A percentile compares a stretch with the other conserved stretches of the same genome.
Evolutionary conservation across 2,888 invertebrate species (phyloP).

Genomic region (Eumacrocentrus americanus): DNA sequence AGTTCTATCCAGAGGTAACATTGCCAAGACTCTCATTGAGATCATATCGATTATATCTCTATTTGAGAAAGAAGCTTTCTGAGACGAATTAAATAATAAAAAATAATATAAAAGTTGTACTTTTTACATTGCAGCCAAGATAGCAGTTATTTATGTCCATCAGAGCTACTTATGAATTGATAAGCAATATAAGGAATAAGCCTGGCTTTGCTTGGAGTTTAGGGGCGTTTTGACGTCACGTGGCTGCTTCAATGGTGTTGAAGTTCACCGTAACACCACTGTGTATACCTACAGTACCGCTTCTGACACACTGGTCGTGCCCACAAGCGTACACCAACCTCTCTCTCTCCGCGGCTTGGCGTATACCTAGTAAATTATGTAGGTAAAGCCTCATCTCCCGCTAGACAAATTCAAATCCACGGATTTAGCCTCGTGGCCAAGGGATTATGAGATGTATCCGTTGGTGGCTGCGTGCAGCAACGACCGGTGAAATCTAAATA

Average conservation of each 20-base stretch:
- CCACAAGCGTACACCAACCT: slow-evolving; percentile 9
- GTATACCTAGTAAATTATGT: slow-evolving; percentile 42
- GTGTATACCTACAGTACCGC: neutral
- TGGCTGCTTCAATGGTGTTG: neutral
- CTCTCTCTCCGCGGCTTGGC: slow-evolving; percentile 20
- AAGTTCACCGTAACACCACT: neutral
- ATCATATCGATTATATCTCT: no score
- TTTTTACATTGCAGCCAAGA: no score
- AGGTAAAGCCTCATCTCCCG: slow-evolving; percentile 40
- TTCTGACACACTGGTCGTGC: no score
- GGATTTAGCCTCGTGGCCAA: slow-evolving; percentile 42
- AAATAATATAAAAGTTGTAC: no score
- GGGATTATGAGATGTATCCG: slow-evolving; percentile 38
- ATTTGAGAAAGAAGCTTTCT: no score
- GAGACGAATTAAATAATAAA: no score
- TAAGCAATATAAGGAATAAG: neutral
- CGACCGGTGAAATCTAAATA: slow-evolving; percentile 15
- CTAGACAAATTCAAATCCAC: slow-evolving; percentile 46
- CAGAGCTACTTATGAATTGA: no score
- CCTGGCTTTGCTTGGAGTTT: neutral
- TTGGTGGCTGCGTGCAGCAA: slow-evolving; percentile 8
- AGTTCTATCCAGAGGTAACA: neutral
- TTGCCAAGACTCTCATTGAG: neutral
- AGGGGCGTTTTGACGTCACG: slow-evolving; percentile 29
- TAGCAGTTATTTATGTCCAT: no score